Conservation (phyloP, 2,113 vertebrate genomes). For the Trachemys scripta region DNA sequence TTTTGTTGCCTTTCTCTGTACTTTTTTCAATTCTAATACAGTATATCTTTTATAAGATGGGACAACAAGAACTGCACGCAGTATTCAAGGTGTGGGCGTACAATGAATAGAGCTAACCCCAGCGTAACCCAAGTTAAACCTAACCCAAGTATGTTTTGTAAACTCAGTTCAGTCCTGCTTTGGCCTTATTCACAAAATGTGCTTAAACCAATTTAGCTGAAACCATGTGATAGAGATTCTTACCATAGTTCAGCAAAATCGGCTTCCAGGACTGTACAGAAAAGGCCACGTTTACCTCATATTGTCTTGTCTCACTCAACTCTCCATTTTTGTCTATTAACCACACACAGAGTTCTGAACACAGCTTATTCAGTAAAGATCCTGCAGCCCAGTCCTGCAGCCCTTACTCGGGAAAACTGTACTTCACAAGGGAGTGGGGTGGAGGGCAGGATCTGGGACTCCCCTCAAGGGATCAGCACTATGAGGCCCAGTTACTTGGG, state of each 20-base stretch:
- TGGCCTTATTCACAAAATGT: background rate
- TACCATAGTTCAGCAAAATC: background rate
- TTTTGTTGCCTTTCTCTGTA: background rate
- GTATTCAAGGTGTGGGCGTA: background rate
- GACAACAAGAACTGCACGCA: background rate
- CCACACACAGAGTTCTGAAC: background rate
- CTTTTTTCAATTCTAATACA: background rate
- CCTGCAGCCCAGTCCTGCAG: background rate
- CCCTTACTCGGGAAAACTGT: background rate
- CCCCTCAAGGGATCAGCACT: rapidly evolving
- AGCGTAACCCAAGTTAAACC: background rate
- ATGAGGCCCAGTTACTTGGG: background rate
- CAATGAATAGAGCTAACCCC: background rate
- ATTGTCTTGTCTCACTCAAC: background rate
- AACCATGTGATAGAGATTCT: background rate
- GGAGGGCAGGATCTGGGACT: background rate
- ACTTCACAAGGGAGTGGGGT: background rate
- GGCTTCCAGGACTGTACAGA: background rate
- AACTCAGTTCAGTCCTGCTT: background rate
- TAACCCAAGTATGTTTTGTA: background rate
- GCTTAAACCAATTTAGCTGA: background rate
- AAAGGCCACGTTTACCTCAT: background rate
- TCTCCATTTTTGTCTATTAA: background rate
- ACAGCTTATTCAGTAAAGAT: background rate
- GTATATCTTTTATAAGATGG: background rate